These are phyloP conservation scores for Zaprionus ornatus DNA, from an alignment of 1,140 invertebrate genomes.

Conservation along the genomic window DNA sequence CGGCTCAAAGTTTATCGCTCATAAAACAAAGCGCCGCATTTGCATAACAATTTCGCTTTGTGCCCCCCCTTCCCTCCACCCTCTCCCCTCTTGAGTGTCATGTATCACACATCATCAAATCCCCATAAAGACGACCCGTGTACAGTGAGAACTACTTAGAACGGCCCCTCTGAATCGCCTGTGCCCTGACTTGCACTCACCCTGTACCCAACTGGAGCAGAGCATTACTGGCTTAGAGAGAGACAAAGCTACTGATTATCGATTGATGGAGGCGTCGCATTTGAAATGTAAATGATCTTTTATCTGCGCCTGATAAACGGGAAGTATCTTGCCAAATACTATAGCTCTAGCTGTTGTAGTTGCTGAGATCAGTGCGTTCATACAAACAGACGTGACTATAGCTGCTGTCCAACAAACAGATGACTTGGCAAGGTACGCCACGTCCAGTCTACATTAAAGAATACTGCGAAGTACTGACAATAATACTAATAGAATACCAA, in stretches of 20 bases:
- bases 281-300: too few species aligned
- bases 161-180: background rate
- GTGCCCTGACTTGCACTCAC: background rate
- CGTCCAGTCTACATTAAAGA: too few species aligned
- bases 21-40: constrained; percentile 72
- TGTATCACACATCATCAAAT: constrained; percentile 80
- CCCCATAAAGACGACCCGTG: constrained; percentile 51
- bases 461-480: too few species aligned
- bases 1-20: constrained; percentile 44
- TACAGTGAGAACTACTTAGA: background rate
- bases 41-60: constrained; percentile 62
- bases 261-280: too few species aligned
- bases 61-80: background rate
- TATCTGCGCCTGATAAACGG: too few species aligned
- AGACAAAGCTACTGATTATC: background rate
- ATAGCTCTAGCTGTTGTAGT: background rate
- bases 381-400: background rate
- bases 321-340: background rate
- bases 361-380: background rate
- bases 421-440: too few species aligned
- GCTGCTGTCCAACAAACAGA: too few species aligned
- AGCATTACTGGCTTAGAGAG: background rate
- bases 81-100: constrained; percentile 67
- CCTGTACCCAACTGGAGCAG: constrained; percentile 9
- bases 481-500: too few species aligned